A percentile compares a stretch with the other conserved stretches of the same genome.
Evolutionary conservation across 2,797 vertebrate species (phyloP).

Genomic region (Lithobates sylvaticus): DNA sequence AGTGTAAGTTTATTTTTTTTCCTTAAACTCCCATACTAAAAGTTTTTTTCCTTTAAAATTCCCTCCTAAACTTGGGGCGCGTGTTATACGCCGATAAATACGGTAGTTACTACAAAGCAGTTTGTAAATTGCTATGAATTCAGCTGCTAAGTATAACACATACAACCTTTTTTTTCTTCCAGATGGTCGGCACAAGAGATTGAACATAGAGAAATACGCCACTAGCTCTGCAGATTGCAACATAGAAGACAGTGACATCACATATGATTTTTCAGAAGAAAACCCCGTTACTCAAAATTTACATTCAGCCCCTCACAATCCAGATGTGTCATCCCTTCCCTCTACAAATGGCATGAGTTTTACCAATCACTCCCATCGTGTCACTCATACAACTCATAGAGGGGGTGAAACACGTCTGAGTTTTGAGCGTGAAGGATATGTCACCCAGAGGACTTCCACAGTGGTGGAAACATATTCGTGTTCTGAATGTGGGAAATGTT

Average conservation of each 20-base stretch:
- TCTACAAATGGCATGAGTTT: too few relatives aligned
- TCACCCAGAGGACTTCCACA: neutral
- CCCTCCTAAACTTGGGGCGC: too few relatives aligned
- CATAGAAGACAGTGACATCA: neutral
- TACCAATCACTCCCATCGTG: neutral
- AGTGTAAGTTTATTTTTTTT: too few relatives aligned
- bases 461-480: neutral
- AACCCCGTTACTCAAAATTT: neutral
- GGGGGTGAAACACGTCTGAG: neutral
- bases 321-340: neutral
- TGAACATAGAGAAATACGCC: neutral
- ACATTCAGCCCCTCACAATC: too few relatives aligned
- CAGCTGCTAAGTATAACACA: neutral
- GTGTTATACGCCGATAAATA: too few relatives aligned
- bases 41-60: too few relatives aligned
- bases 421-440: neutral
- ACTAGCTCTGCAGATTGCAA: neutral
- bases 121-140: too few relatives aligned
- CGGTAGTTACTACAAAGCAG: too few relatives aligned
- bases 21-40: too few relatives aligned
- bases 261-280: too few relatives aligned
- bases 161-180: neutral
- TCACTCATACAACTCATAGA: neutral
- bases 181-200: neutral
- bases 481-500: conserved; percentile 3